A percentile compares a stretch with the other conserved stretches of the same genome.
These are phyloP conservation scores for Apeira syringaria DNA, from an alignment of 2,888 invertebrate species.

Conservation along the genomic window DNA sequence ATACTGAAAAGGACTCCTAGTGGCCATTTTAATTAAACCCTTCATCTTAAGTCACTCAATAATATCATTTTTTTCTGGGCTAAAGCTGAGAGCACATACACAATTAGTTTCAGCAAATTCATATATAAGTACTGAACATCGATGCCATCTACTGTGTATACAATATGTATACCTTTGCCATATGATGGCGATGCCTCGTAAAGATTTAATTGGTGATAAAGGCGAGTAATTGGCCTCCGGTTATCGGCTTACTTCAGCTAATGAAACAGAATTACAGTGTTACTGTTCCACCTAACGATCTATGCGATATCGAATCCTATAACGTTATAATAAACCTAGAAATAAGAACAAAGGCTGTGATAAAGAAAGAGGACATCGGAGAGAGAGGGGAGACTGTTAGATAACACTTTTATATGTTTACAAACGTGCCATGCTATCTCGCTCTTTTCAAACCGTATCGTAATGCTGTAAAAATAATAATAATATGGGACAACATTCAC, in stretches of 20 bases:
- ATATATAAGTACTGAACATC: constrained; percentile 4
- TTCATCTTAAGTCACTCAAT: too few species aligned
- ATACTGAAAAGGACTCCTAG: too few species aligned
- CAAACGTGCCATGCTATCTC: background rate
- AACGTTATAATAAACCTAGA: constrained; percentile 26
- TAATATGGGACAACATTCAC: too few species aligned
- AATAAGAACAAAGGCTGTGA: constrained; percentile 24
- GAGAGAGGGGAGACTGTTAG: background rate
- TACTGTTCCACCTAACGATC: constrained; percentile 54
- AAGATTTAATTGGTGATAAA: constrained; percentile 44
- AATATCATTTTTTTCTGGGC: too few species aligned
- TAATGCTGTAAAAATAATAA: too few species aligned
- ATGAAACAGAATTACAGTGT: constrained; percentile 64
- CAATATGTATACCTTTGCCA: constrained; percentile 7
- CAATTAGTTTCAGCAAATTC: constrained; percentile 1
- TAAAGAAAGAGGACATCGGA: constrained; percentile 12
- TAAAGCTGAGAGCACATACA: too few species aligned
- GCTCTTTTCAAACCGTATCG: too few species aligned
- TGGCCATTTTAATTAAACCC: too few species aligned
- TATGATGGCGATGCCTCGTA: constrained; percentile 35
- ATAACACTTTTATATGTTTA: background rate
- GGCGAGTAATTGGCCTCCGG: constrained; percentile 37
- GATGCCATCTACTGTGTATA: constrained; percentile 9
- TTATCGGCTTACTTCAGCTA: constrained; percentile 65
- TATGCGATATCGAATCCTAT: constrained; percentile 45